These are phyloP conservation scores for Anagrus nilaparvatae DNA, from an alignment of 1,140 invertebrate species.

Conservation along the genomic window DNA sequence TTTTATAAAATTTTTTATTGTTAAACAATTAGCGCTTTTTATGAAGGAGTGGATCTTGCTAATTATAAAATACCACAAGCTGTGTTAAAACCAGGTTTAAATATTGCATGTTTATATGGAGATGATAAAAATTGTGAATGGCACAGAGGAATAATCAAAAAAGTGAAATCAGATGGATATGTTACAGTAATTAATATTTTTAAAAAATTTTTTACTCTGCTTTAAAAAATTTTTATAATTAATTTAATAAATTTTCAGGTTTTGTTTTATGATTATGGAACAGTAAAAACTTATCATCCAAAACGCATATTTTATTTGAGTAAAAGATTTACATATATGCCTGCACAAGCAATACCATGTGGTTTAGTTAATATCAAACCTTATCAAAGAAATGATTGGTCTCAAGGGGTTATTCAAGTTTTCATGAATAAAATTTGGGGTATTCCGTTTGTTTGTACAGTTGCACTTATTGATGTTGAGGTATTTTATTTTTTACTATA, in stretches of 20 bases:
- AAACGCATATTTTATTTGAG: conserved; percentile 28
- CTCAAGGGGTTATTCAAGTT: conserved; percentile 6
- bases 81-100: conserved; percentile 28
- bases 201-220: conserved; percentile 8
- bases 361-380: conserved; percentile 29
- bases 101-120: conserved; percentile 32
- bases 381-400: conserved; percentile 19
- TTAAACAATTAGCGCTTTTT: conserved; percentile 26
- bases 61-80: conserved; percentile 26
- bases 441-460: conserved; percentile 19
- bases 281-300: conserved; percentile 24
- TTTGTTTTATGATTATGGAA: conserved; percentile 37
- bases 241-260: too few relatives aligned
- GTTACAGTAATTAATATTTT: conserved; percentile 22
- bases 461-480: conserved; percentile 9
- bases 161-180: conserved; percentile 23
- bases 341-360: conserved; percentile 35
- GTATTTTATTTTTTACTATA: conserved; percentile 2
- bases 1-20: conserved; percentile 5
- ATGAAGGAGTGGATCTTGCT: conserved; percentile 11
- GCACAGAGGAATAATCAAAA: conserved; percentile 34
- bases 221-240: too few relatives aligned
- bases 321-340: conserved; percentile 25
- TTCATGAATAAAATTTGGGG: conserved; percentile 18
- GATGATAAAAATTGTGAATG: conserved; percentile 22